A percentile compares a stretch with the other conserved stretches of the same genome.
Conservation (phyloP, 2,797 vertebrate genomes). For the Luscinia luscinia region DNA sequence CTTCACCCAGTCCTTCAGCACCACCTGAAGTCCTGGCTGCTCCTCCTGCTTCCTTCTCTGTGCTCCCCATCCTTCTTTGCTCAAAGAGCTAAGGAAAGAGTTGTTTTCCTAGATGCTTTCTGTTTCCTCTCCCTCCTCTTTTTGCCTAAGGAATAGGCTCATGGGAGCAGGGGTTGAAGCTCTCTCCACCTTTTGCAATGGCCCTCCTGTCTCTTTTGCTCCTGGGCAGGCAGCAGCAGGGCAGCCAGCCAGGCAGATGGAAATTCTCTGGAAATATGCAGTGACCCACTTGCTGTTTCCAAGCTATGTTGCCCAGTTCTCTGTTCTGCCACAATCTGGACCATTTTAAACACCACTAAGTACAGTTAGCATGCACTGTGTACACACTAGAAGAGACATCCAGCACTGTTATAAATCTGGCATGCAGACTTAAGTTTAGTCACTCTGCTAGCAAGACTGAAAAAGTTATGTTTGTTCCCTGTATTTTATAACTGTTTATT, state of each 20-base stretch:
- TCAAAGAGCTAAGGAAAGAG: neutral
- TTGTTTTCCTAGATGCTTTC: neutral
- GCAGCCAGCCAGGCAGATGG: neutral
- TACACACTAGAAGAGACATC: neutral
- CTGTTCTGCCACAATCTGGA: neutral
- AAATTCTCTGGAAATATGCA: neutral
- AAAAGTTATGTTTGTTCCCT: neutral
- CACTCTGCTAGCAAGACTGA: neutral
- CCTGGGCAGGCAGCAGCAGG: fast-evolving
- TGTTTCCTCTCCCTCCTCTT: neutral
- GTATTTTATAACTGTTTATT: neutral
- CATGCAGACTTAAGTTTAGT: neutral
- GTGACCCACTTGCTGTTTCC: constrained; percentile 17
- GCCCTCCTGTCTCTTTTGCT: neutral
- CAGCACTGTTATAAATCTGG: neutral
- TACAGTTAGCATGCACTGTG: neutral
- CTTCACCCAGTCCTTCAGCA: neutral
- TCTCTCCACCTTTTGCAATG: neutral
- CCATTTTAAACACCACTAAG: neutral
- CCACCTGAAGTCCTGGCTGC: neutral
- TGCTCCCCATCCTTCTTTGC: neutral
- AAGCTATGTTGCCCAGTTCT: neutral
- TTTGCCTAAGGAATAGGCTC: neutral
- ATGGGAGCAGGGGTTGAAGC: neutral
- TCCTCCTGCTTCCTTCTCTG: neutral